Evolutionary conservation across 2,797 vertebrate species (phyloP), one percentile per base, ranked within the genome.

Genomic region (Saxicola maurus): DNA sequence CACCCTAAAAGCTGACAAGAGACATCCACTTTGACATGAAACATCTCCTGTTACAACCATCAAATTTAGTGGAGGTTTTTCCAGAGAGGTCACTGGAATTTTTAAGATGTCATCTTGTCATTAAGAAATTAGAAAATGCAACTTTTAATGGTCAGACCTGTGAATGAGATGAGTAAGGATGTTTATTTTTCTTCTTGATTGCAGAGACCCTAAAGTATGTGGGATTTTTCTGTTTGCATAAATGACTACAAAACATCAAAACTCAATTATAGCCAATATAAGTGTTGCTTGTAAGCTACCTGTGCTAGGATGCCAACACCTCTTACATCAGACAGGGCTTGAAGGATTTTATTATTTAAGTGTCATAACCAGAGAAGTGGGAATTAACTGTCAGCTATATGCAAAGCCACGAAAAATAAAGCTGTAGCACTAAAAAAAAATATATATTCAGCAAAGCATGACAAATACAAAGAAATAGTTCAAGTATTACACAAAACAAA

Each of bases 321-420:
- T 83, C 73, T 87, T 56, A 73, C 52, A 71, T 30, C 46, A 87
- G 55, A 69, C 11, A 88, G 25, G 51, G 35, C 55, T 75, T 43
- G 23, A 24, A 87, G 42, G 92, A 85, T 86, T 86, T 86, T 92
- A 89, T 84, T 93, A 71, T 49, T 91, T 79, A 94, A 91, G 82
- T 95, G 49, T 94, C 84, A 86, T 91, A 90, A 96, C 61, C 76
- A 91, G n/a, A 60, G 72, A 92, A 62, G 64, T 96, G 89, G 91
- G 95, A 96, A 96, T 82, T 95, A 80, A 86, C 85, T 76, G 76
- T 84, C 61, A 79, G 72, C 62, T 87, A 48, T 84, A 86, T 31
- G 61, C 23, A 87, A 93, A 94, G 53, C 27, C 90, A 55, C 67
- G 48, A 78, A 77, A 94, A 92, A 94, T 60, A 86, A 92, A 92